phyloP scores from a whole-genome alignment of 1,140 invertebrate genomes.

The Drosophila ambigua region DNA sequence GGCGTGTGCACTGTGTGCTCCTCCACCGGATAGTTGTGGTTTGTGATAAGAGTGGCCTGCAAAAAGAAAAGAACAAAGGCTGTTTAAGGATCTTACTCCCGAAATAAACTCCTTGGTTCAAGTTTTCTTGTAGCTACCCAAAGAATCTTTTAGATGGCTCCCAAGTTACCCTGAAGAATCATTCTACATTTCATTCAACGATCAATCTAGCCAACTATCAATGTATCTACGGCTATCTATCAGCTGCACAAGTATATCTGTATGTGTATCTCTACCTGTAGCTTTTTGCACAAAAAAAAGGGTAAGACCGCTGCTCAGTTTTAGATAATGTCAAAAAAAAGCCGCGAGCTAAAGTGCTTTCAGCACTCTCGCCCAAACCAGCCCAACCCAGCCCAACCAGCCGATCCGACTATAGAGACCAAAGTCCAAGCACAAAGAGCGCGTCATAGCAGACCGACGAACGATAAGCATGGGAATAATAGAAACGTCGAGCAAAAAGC shows the following conservation, averaged over 20 bases:
- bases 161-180: no score
- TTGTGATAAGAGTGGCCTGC: slow-evolving; percentile 82
- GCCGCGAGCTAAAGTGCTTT: not conserved
- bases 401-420: slow-evolving; percentile 1
- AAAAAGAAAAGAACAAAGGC: slow-evolving; percentile 13
- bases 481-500: not conserved
- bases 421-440: slow-evolving; percentile 16
- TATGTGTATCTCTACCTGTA: no score
- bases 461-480: slow-evolving; percentile 4
- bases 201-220: no score
- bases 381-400: not conserved
- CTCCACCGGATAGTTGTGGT: slow-evolving; percentile 87
- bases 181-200: no score
- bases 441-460: slow-evolving; percentile 19
- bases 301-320: no score
- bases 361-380: no score
- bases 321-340: slow-evolving; percentile 3
- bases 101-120: not conserved
- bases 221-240: no score
- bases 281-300: no score
- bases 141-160: not conserved
- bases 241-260: no score
- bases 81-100: not conserved
- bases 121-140: not conserved
- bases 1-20: slow-evolving; percentile 84